These are phyloP conservation scores for Toxotes lorentzi DNA, from an alignment of 2,797 vertebrate genomes.

Conservation along the genomic window DNA sequence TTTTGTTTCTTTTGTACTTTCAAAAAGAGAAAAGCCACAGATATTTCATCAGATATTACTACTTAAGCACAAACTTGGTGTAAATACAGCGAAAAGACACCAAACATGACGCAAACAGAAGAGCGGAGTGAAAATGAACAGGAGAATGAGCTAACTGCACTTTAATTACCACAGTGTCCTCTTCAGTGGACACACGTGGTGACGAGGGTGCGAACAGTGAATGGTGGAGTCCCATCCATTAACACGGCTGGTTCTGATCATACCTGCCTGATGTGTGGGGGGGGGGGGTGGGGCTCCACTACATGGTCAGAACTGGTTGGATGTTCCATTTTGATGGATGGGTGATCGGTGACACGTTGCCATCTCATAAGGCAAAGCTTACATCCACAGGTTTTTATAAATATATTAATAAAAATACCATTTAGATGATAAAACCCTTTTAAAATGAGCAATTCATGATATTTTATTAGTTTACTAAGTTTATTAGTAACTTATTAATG, in stretches of 20 bases:
- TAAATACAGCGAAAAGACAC: background rate
- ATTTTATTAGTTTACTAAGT: background rate
- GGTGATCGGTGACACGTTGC: background rate
- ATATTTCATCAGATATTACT: background rate
- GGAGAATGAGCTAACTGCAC: constrained; percentile 51
- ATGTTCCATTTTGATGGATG: background rate
- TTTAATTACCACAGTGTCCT: constrained; percentile 77
- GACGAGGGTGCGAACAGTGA: constrained; percentile 81
- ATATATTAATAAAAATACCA: background rate
- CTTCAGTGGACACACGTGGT: constrained; percentile 66
- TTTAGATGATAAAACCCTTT: background rate
- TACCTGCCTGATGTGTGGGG: constrained; percentile 22
- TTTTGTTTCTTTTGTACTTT: no score
- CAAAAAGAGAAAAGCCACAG: background rate
- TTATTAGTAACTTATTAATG: background rate
- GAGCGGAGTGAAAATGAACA: background rate
- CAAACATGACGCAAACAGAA: background rate
- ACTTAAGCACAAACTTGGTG: background rate
- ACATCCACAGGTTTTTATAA: background rate
- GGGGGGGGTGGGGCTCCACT: constrained; percentile 29
- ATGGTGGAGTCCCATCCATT: constrained; percentile 29
- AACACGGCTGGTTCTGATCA: constrained; percentile 5
- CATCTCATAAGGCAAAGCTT: no score
- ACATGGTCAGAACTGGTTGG: constrained; percentile 19
- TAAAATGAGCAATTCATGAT: background rate